phyloP scores from a whole-genome alignment of 2,888 invertebrate species.

The Apodemia hepburni region DNA sequence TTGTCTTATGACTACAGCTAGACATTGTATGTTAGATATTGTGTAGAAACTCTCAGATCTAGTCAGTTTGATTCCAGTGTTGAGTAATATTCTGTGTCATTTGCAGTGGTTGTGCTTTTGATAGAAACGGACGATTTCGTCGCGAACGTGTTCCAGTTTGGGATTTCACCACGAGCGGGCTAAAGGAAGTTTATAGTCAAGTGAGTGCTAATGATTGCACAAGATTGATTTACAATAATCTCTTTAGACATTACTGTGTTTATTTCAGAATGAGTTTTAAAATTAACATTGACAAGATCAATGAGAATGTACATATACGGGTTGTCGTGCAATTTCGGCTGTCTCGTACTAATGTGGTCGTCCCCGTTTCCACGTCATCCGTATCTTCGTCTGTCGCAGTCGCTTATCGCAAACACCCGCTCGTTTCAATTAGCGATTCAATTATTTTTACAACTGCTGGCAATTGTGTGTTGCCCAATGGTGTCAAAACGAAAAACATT shows the following conservation, averaged over 20 bases:
- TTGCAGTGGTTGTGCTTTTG: constrained; percentile 74
- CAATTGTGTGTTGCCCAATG: background rate
- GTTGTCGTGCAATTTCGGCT: constrained; percentile 3
- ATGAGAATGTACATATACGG: constrained; percentile 13
- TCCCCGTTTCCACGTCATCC: constrained; percentile 28
- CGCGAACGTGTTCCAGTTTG: constrained; percentile 72
- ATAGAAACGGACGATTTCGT: constrained; percentile 72
- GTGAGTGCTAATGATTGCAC: constrained; percentile 48
- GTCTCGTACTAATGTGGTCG: constrained; percentile 16
- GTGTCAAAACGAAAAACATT: background rate
- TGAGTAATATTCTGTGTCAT: constrained; percentile 76
- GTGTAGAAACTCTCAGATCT: constrained; percentile 51
- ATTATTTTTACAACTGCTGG: constrained; percentile 12
- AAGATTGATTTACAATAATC: background rate
- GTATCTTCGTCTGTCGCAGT: constrained; percentile 20
- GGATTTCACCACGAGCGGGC: constrained; percentile 80
- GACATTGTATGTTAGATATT: constrained; percentile 37
- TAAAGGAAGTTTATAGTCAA: constrained; percentile 77
- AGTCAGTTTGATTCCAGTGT: constrained; percentile 66
- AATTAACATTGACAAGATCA: background rate
- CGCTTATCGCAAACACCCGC: constrained; percentile 9
- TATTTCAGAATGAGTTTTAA: constrained; percentile 11
- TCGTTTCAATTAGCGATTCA: background rate
- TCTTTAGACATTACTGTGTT: background rate
- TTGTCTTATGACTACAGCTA: background rate